Evolutionary conservation across 2,888 invertebrate species (phyloP).

Genomic region (Xanthorhoe designata): DNA sequence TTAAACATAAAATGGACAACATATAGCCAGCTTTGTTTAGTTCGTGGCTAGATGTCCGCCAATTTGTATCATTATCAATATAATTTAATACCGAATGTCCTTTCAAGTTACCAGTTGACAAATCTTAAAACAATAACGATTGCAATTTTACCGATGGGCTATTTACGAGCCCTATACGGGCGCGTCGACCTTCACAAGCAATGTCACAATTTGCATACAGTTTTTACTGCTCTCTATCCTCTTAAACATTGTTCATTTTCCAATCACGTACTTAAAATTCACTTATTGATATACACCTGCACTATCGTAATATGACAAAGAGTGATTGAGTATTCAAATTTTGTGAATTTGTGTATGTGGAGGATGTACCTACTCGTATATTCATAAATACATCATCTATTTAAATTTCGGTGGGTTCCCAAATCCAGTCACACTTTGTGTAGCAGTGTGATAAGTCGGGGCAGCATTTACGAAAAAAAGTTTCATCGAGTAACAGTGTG

Average conservation of each 20-base stretch:
- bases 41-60: neutral
- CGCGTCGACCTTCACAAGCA: slow-evolving; percentile 48
- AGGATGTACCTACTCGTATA: no score
- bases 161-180: slow-evolving; percentile 43
- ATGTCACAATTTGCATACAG: slow-evolving; percentile 55
- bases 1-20: no score
- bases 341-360: no score
- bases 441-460: no score
- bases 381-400: no score
- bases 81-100: neutral
- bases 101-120: neutral
- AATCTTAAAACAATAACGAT: slow-evolving; percentile 22
- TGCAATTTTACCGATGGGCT: slow-evolving; percentile 33
- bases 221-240: slow-evolving; percentile 47
- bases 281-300: neutral
- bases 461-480: no score
- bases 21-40: no score
- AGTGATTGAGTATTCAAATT: no score
- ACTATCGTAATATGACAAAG: no score
- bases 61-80: neutral
- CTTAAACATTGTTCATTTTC: slow-evolving; percentile 19
- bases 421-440: no score
- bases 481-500: no score
- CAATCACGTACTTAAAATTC: slow-evolving; percentile 2
- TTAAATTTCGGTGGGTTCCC: no score